Percentiles rank a stretch among this genome's conserved stretches.
These are phyloP conservation scores for Ophioderma brevispina DNA, from an alignment of 35 echinoderm and acorn worm species.

Conservation along the genomic window DNA sequence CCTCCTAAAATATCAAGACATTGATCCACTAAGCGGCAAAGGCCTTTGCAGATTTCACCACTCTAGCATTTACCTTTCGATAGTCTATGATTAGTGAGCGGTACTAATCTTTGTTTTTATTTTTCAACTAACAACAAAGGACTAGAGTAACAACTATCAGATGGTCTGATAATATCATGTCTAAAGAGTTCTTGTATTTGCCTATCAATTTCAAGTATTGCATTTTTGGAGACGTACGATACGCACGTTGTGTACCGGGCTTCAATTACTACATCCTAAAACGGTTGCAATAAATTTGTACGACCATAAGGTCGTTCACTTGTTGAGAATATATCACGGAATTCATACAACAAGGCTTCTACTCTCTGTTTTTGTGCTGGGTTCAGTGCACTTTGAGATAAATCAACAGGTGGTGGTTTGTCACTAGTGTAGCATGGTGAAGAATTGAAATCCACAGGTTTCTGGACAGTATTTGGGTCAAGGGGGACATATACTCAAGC, in stretches of 20 bases:
- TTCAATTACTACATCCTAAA: too few species aligned
- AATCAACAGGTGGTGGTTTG: too few species aligned
- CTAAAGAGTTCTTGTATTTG: constrained; percentile 25
- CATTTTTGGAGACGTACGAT: constrained; percentile 37
- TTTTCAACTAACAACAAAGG: constrained; percentile 61
- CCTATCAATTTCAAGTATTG: constrained; percentile 36
- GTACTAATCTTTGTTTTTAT: constrained; percentile 14
- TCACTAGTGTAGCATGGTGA: too few species aligned
- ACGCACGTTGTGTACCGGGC: constrained; percentile 39
- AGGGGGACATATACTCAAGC: too few species aligned
- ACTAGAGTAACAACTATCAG: constrained; percentile 33
- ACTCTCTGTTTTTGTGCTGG: too few species aligned
- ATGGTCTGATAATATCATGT: constrained; percentile 57
- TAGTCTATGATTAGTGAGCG: constrained; percentile 42
- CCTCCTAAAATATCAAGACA: constrained; percentile 39
- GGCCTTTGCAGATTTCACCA: constrained; percentile 21
- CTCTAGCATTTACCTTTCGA: constrained; percentile 34
- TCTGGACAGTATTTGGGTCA: too few species aligned
- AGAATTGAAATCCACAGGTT: too few species aligned
- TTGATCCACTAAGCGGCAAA: constrained; percentile 16
- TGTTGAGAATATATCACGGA: too few species aligned
- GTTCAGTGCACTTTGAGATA: too few species aligned
- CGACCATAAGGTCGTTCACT: too few species aligned
- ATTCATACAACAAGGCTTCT: too few species aligned
- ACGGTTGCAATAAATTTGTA: too few species aligned